Evolutionary conservation across 1,140 invertebrate genomes (phyloP), one percentile per base, ranked within the genome.

Genomic region (Grapholita molesta): DNA sequence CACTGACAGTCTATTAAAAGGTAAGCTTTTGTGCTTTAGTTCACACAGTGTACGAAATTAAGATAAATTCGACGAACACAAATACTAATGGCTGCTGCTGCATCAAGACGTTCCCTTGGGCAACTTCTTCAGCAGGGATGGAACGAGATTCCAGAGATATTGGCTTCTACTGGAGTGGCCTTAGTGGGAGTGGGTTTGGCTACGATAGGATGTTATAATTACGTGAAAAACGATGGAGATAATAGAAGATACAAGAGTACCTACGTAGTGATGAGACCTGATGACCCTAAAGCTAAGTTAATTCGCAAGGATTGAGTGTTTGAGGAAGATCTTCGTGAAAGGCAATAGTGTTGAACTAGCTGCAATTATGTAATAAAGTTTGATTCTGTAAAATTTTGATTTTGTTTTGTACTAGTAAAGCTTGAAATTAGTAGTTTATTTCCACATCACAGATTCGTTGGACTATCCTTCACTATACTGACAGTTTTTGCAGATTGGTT

Each of bases 101-200:
- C 76, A 21, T 73, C 88, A 21, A 78, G 88, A 70, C 72, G 81
- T n/a, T 76, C 83, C 4, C 18, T 91, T 2, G 80, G 82, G 21
- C 89, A 91, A 71, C 72, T 91, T 64, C 32, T 89, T 1, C 74
- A 83, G 55, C 88, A 90, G 66, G 88, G 85, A 32, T 91, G 84
- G 94, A 92, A 93, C 82, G 94, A 95, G 85, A 94, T 95, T 71
- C 95, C 95, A 15, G 95, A 95, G 80, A 88, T 96, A 18, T 76
- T 95, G 68, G 94, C 87, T 12, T 21, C 94, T 1, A 81, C 93
- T 72, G 94, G 93, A 9, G 30, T 94, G 9, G 91, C 83, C 21
- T 35, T 94, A 28, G 78, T 90, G 52, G 93, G 92, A 28, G 73
- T 94, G 64, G 93, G 84, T 21, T 67, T 94, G 48, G 86, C 80